phyloP scores from a whole-genome alignment of 1,140 invertebrate species.

The Musca vetustissima region DNA sequence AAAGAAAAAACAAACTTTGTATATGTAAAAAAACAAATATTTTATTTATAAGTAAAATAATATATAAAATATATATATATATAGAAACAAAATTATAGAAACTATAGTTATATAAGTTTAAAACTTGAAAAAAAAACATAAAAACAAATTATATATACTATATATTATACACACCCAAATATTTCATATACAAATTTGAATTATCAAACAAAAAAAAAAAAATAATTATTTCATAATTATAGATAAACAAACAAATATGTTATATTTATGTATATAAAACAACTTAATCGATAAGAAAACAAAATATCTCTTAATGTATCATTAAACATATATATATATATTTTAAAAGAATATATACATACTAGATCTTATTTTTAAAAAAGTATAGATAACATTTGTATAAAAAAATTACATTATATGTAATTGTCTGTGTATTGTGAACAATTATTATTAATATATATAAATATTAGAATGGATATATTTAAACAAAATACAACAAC shows the following conservation, averaged over 20 bases:
- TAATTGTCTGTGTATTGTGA: slow-evolving; percentile 13
- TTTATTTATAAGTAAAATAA: no score
- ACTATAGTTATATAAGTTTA: slow-evolving; percentile 1
- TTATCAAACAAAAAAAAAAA: slow-evolving; percentile 3
- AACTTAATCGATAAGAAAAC: neutral
- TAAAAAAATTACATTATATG: slow-evolving; percentile 21
- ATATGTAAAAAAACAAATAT: neutral
- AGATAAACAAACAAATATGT: neutral
- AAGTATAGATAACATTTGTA: neutral
- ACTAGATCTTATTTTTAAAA: neutral
- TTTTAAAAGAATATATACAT: slow-evolving; percentile 12
- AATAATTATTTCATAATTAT: slow-evolving; percentile 2
- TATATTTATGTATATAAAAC: slow-evolving; percentile 13
- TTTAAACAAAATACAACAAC: neutral
- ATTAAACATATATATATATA: neutral
- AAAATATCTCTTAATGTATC: neutral
- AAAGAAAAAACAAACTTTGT: neutral
- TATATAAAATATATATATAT: slow-evolving; percentile 28
- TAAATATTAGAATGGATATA: neutral
- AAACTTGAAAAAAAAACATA: neutral
- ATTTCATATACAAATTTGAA: slow-evolving; percentile 13
- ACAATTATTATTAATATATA: neutral
- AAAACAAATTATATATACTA: slow-evolving; percentile 17
- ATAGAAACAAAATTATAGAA: slow-evolving; percentile 33
- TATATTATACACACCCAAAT: slow-evolving; percentile 18